phyloP scores from a whole-genome alignment of 2,113 vertebrate genomes.

The Ceuthmochares aereus region DNA sequence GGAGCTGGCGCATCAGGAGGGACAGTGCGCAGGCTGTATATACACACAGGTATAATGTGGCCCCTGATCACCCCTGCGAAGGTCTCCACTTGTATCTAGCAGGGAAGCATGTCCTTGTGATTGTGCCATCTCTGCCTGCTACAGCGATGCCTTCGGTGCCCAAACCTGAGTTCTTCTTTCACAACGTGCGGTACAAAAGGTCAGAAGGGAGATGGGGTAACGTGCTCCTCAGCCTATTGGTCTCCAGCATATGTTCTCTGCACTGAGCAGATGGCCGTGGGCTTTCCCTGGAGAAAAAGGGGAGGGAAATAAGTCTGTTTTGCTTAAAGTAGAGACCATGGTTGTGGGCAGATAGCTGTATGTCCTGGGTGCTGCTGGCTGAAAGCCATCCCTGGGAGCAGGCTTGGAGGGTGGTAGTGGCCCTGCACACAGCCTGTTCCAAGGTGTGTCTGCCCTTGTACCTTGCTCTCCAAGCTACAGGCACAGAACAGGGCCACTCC shows the following conservation, averaged over 20 bases:
- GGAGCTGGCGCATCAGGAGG: not conserved
- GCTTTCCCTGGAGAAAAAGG: not conserved
- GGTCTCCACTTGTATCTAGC: not conserved
- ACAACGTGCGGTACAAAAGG: not conserved
- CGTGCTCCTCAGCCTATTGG: not conserved
- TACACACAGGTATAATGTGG: not conserved
- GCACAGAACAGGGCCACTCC: not conserved
- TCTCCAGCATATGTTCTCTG: not conserved
- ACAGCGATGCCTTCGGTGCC: accelerated
- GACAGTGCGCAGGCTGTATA: not conserved
- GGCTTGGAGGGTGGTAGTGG: not conserved
- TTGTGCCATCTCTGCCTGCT: not conserved
- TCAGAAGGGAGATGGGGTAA: not conserved
- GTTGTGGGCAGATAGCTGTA: not conserved
- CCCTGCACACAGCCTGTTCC: not conserved
- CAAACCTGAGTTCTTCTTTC: not conserved
- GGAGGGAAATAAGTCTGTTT: not conserved
- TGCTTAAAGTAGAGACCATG: not conserved
- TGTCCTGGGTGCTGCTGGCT: not conserved
- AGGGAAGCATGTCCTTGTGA: not conserved
- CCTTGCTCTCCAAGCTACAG: not conserved
- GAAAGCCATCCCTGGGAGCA: not conserved
- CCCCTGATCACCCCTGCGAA: accelerated
- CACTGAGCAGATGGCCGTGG: not conserved
- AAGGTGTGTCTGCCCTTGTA: not conserved